Base-by-base conservation (phyloP, 2,888 invertebrate species). In the Drosophila siamana region DNA sequence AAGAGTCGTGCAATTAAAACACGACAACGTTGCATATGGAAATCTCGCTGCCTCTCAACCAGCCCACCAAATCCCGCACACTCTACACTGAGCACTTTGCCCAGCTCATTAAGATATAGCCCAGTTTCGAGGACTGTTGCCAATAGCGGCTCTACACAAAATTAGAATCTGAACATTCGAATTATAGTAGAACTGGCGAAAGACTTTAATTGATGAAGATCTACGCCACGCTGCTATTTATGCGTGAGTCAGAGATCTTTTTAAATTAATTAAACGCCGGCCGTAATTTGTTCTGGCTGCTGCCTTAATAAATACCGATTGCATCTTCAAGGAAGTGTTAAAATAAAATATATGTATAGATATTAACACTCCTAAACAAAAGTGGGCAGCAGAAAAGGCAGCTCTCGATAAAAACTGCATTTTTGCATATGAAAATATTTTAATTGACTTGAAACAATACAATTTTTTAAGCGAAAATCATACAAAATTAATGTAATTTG, bases 1-100 rank as follows among this genome's bases (percentile, higher is more conserved):
- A 59, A 76, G 69, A 78, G 67, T 67, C 80, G 68, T 66, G 69
- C 78, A 83, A 83, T 83, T 78, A 80, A 86, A 67, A 52, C 44
- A 19, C 66, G 28, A 43, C 33, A 5, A 33, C 33, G 44, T 22
- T 71, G 26, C 54, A 26, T 38, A 55, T 46, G 36, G 9, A 30
- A 24, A 51, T 56, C 33, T 36, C 13, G 30, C 11, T 28, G 2
- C n/a, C 11, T 2, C n/a, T n/a, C n/a, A n/a, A n/a, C 9, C 9
- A 16, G 9, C 36, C 13, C 40, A 51, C 22, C 26, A 52, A 51
- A 51, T 11, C 9, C 22, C 43, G 24, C n/a, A 56, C 47, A 48
- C 47, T 26, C 75, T 65, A n/a, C 19, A 15, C 15, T 8, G 9
- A 2, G n/a, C 52, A 24, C 38, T 51, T 52, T 40, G 16, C 16